phyloP scores from a whole-genome alignment of 1,140 invertebrate genomes.

The Wasmannia auropunctata region DNA sequence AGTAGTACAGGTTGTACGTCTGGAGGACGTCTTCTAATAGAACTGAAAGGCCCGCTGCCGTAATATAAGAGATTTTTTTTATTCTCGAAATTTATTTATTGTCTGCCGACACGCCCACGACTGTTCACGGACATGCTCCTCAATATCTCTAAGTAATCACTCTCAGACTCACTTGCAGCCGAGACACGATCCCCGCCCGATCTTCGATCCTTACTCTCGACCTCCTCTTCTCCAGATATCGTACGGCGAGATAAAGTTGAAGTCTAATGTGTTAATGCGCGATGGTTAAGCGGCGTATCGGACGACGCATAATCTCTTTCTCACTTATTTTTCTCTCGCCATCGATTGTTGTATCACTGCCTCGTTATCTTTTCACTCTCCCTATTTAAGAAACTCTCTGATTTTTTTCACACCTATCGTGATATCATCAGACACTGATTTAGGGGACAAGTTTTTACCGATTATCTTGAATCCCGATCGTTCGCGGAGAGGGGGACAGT shows the following conservation, averaged over 20 bases:
- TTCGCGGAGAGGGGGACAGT: background rate
- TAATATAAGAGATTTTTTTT: background rate
- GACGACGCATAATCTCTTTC: background rate
- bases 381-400: background rate
- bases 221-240: background rate
- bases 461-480: background rate
- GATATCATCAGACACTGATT: background rate
- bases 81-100: background rate
- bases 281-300: background rate
- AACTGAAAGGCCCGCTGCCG: background rate
- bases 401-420: background rate
- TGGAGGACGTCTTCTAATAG: background rate
- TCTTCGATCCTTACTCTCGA: background rate
- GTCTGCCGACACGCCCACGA: background rate
- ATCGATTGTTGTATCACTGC: background rate
- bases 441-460: background rate
- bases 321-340: background rate
- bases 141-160: slow-evolving; percentile 8
- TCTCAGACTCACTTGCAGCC: background rate
- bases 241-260: background rate
- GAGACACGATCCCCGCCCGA: background rate
- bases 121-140: background rate
- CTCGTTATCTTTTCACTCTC: background rate
- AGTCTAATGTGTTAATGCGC: background rate
- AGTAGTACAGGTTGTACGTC: background rate